These are phyloP conservation scores for Cepphus grylle DNA, from an alignment of 2,113 vertebrate species.

Conservation along the genomic window DNA sequence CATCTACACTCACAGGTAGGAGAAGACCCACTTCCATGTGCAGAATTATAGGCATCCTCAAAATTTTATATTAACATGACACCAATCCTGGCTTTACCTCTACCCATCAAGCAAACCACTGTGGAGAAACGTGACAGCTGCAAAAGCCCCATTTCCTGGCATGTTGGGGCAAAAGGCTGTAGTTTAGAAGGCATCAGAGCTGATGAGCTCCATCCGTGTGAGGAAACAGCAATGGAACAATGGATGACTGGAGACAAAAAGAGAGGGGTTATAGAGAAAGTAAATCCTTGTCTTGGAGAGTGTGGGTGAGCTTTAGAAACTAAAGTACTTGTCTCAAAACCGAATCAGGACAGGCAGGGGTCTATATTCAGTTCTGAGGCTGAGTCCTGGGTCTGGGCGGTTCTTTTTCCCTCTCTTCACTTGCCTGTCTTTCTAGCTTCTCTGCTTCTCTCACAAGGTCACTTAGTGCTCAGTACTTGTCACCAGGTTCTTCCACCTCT, in stretches of 20 bases:
- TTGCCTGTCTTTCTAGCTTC: not conserved
- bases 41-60: not conserved
- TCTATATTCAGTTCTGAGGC: not conserved
- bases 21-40: not conserved
- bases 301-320: not conserved
- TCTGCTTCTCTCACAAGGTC: not conserved
- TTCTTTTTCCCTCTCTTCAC: not conserved
- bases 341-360: accelerated
- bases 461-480: not conserved
- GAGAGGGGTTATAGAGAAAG: not conserved
- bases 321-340: not conserved
- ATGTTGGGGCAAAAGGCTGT: not conserved
- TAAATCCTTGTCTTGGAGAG: not conserved
- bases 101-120: not conserved
- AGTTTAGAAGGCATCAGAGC: not conserved
- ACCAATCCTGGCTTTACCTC: not conserved
- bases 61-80: not conserved
- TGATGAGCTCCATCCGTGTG: not conserved
- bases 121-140: not conserved
- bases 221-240: not conserved
- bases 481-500: not conserved
- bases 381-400: not conserved
- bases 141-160: not conserved
- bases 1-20: not conserved
- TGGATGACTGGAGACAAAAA: not conserved